Evolutionary conservation across 2,888 invertebrate species (phyloP), one percentile per base, ranked within the genome.

Genomic region (Epirrita christyi): DNA sequence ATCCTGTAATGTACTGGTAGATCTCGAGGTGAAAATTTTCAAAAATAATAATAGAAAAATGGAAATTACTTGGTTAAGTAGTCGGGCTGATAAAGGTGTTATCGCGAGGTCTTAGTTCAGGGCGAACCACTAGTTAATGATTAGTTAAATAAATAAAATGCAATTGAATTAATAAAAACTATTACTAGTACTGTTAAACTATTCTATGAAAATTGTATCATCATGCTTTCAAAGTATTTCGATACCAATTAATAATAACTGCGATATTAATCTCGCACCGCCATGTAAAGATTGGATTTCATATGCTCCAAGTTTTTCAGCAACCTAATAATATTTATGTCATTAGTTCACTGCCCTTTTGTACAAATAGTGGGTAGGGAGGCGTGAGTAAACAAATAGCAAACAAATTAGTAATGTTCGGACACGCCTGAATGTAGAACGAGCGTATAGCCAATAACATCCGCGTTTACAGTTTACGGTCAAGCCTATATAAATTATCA

Each of bases 391-490:
- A 46, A 52, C 48, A 43, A 49, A 43, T 40, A 29, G 51, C 46
- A 64, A 61, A 56, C 49, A 47, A 54, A 55, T 63, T 59, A 47
- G 53, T 51, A 45, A 42, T 43, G 50, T 60, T 37, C 47, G 37
- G 60, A 27, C 41, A 49, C 55, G 47, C 37, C 36, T 32, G 41
- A 42, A 37, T 60, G 43, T 21, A 51, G 46, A 52, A 32, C 42
- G 8, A 47, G 27, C 13, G 37, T 37, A 37, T 36, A 38, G 56
- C 54, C 56, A 51, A 36, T 11, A n/a, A 11, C 36, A 11, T 0
- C 36, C 36, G n/a, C n/a, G 4, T 10, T 36, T 4, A 21, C 4
- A 21, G 21, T 3, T n/a, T 36, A 36, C 11, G 10, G n/a, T 32
- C 6, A 6, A 32, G 10, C 32, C 32, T 1, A 32, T 32, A 10